Evolutionary conservation across 35 echinoderm and acorn worm genomes (phyloP).

Genomic region (Diadema setosum): DNA sequence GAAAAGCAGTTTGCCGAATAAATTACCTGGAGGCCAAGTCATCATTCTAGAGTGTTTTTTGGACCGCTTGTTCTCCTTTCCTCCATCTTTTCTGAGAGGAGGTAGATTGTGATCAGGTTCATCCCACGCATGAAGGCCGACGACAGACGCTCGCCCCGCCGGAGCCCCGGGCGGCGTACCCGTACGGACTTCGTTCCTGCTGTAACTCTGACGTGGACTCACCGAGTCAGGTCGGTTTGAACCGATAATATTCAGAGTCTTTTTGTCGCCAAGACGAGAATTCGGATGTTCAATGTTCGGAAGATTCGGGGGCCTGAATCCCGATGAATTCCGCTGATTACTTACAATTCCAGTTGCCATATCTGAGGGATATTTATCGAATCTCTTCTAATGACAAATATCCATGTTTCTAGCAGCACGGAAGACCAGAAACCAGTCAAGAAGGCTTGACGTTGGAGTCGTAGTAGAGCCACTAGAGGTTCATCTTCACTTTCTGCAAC

Average conservation of each 20-base stretch:
- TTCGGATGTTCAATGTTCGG: constrained; percentile 88
- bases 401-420: too few species aligned
- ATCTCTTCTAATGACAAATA: too few species aligned
- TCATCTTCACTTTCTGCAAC: too few species aligned
- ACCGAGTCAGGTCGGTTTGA: constrained; percentile 28
- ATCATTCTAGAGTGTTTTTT: constrained; percentile 42
- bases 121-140: constrained; percentile 6
- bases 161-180: background rate
- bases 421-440: too few species aligned
- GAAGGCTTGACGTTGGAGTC: too few species aligned
- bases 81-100: constrained; percentile 12
- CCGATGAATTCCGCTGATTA: constrained; percentile 48
- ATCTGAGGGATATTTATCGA: background rate
- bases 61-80: background rate
- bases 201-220: background rate
- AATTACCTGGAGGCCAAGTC: constrained; percentile 86
- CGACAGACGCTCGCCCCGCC: background rate
- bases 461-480: too few species aligned
- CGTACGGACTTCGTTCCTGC: background rate
- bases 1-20: too few species aligned
- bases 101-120: constrained; percentile 28
- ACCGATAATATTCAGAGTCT: constrained; percentile 68
- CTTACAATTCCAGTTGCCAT: constrained; percentile 62
- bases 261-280: constrained; percentile 62
- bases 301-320: constrained; percentile 54